Evolutionary conservation across 1,140 invertebrate species (phyloP).

Genomic region (Bemisia tabaci): DNA sequence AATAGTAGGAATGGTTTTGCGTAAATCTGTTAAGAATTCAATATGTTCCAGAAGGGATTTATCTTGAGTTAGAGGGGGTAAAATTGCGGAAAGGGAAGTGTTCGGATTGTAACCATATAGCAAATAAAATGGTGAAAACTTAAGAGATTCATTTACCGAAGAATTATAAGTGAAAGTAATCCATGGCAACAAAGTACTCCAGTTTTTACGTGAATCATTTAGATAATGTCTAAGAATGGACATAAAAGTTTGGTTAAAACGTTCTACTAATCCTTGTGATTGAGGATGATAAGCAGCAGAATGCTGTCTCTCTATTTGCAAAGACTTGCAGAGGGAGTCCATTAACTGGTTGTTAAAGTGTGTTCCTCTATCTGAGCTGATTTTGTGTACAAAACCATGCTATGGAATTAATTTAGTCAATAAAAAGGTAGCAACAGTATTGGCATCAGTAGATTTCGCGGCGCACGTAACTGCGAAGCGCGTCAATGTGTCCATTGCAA

Average conservation of each 20-base stretch:
- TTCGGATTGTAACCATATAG: neutral
- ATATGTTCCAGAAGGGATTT: neutral
- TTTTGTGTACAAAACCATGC: neutral
- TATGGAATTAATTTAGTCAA: neutral
- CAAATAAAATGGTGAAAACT: neutral
- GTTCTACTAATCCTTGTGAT: neutral
- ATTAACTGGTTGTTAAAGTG: constrained; percentile 5
- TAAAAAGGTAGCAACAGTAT: neutral
- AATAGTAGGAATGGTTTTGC: neutral
- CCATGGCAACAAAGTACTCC: neutral
- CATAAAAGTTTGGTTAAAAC: constrained; percentile 3
- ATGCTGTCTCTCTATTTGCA: neutral
- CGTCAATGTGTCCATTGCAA: neutral
- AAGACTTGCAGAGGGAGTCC: neutral
- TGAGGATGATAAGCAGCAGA: neutral
- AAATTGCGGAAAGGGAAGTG: neutral
- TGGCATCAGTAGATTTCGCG: neutral
- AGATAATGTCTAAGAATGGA: neutral
- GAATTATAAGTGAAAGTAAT: neutral
- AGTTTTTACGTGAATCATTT: neutral
- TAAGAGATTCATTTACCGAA: neutral
- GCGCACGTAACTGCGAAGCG: neutral
- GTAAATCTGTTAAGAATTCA: neutral
- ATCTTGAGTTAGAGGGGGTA: neutral
- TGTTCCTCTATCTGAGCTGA: neutral